A percentile compares a stretch with the other conserved stretches of the same genome.
Conservation (phyloP, 2,888 invertebrate genomes). For the Metalampra italica region DNA sequence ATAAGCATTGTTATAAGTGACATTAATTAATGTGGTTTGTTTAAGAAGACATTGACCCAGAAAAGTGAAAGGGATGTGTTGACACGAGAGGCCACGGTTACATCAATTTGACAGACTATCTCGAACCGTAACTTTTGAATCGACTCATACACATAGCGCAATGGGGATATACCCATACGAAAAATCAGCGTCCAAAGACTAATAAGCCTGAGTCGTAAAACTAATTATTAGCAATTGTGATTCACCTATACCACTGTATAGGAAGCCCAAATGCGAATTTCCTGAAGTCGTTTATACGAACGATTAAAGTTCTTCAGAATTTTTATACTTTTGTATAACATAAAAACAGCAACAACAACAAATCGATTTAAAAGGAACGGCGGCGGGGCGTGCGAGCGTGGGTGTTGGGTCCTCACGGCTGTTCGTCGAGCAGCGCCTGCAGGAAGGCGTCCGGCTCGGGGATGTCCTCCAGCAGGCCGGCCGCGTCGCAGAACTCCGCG, state of each 20-base stretch:
- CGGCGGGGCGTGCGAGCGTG: slow-evolving; percentile 15
- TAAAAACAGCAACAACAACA: too few species aligned
- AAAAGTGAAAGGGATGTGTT: slow-evolving; percentile 33
- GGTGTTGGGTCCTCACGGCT: slow-evolving; percentile 53
- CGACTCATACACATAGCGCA: slow-evolving; percentile 1
- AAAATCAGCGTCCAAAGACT: neutral
- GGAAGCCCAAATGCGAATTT: too few species aligned
- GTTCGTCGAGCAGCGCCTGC: slow-evolving; percentile 45
- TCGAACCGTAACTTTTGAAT: slow-evolving; percentile 20
- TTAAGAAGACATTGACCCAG: slow-evolving; percentile 19
- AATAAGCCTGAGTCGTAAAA: too few species aligned
- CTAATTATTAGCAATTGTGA: too few species aligned
- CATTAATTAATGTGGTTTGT: slow-evolving; percentile 22
- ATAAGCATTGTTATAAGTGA: slow-evolving; percentile 19
- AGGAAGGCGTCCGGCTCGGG: slow-evolving; percentile 79
- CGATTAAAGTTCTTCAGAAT: too few species aligned
- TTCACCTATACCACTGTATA: too few species aligned
- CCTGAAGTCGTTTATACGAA: too few species aligned
- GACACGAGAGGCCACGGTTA: slow-evolving; percentile 16
- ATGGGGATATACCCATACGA: neutral
- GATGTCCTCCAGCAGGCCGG: slow-evolving; percentile 86
- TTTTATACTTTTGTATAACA: too few species aligned
- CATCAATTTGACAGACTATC: slow-evolving; percentile 19
- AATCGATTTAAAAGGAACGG: too few species aligned
- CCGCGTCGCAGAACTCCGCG: slow-evolving; percentile 95